Conservation (phyloP, 2,888 invertebrate species). For the Parnassius smintheus region DNA sequence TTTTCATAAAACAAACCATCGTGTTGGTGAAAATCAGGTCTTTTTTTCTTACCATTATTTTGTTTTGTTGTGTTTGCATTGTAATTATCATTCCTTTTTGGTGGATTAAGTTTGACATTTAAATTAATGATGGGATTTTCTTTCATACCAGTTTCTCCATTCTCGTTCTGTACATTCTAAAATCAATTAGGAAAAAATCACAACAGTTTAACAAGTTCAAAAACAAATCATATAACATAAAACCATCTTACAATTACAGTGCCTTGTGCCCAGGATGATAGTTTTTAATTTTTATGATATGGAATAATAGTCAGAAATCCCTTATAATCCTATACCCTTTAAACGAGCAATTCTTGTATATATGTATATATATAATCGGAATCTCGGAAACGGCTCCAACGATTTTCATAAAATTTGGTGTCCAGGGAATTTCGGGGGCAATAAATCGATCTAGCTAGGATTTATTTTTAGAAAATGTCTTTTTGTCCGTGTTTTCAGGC, state of each 20-base stretch:
- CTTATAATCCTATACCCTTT: no score
- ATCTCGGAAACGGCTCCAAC: no score
- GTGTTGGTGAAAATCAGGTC: conserved; percentile 14
- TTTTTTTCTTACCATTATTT: conserved; percentile 17
- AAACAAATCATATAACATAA: background rate
- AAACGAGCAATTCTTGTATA: no score
- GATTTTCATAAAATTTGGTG: no score
- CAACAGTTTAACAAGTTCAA: no score
- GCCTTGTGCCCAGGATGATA: background rate
- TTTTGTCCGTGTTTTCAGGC: no score
- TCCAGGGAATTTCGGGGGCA: no score
- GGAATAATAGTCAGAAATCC: no score
- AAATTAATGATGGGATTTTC: conserved; percentile 30
- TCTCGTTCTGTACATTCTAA: background rate
- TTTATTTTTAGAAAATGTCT: no score
- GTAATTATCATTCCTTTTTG: conserved; percentile 54
- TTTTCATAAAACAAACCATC: conserved; percentile 5
- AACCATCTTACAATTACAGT: background rate
- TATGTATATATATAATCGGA: no score
- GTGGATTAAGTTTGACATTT: conserved; percentile 54
- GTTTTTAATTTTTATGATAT: no score
- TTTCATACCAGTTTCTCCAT: background rate
- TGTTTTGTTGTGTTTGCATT: conserved; percentile 28
- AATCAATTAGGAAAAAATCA: background rate
- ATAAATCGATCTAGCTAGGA: no score